Evolutionary conservation across 2,888 invertebrate species (phyloP), one percentile per base, ranked within the genome.

Genomic region (Eupithecia centaureata): DNA sequence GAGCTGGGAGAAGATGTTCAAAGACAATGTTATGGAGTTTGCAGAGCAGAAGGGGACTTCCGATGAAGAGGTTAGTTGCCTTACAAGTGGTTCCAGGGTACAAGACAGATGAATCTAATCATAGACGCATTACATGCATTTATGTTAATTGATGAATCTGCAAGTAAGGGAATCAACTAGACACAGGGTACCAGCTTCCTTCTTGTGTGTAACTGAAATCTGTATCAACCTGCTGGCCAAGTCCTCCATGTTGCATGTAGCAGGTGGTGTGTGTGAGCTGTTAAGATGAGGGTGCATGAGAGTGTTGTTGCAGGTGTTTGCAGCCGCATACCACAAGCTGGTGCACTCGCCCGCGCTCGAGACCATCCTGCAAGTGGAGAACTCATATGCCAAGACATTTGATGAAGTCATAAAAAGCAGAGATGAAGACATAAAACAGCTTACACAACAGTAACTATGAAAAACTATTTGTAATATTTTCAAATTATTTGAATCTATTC

Each of bases 291-390:
- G 25, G 3, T 25, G 51, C 51, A 13, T 51, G 12, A 25, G 25
- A 18, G 51, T 13, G 22, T 12, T 13, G 22, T 61, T 33, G 22
- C 63, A 77, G 87, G 94, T 97, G 47, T 97, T 98, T 91, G 96
- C 97, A 2, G 96, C 96, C 3, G 97, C 97, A 27, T 98, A 98
- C 86, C 97, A 98, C 84, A 94, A 94, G 80, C 79, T 96, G 60
- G 97, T 97, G 2, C 97, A 97, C 86, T 98, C 98, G 0, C 96
- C 97, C 0, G 97, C 97, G 0, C 89, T 98, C 28, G 97, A 98
- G 82, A 97, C 97, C 0, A 96, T 99, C 82, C 93, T 99, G 25
- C 96, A 97, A 80, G 95, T 97, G 38, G 98, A 99, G 86, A 97
- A 97, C 81, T 95, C 96, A 15, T 97, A 97, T 86, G 97, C 98